Evolutionary conservation across 2,888 invertebrate genomes (phyloP), one percentile per base, ranked within the genome.

Genomic region (Laothoe populi): DNA sequence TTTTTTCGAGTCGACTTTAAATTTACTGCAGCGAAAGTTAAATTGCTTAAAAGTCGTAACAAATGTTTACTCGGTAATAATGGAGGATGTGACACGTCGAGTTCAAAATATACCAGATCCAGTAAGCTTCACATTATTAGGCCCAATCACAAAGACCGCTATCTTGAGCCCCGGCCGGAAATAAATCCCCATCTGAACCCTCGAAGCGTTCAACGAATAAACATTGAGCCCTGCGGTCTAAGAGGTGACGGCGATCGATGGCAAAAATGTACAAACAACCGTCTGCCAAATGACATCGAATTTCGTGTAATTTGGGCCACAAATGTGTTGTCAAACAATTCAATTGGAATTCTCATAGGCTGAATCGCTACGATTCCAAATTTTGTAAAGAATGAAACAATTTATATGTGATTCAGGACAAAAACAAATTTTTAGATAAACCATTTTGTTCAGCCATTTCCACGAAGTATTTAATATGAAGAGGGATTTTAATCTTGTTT

Each of bases 181-280:
- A 86, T 87, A 87, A 89, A 87, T 86, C 82, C 80, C 70, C 70
- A 81, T 82, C 80, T 77, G 74, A 81, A 83, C 80, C 84, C 82
- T 76, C 74, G 74, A 71, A 78, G 78, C 79, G 79, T 79, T 82
- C 78, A 70, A 68, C 78, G 75, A 84, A 84, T 84, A 88, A 87
- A 87, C 84, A 86, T 82, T 80, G 83, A 73, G 84, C 84, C 86
- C 82, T 80, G 83, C 73, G 84, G 85, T 74, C 77, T 68, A 73
- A 66, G 71, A 76, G 74, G 75, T 72, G 72, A 72, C 75, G 73
- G 69, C 70, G 80, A 82, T 83, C 83, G 78, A 83, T 81, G 79
- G 79, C 79, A 79, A 79, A 79, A 84, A 83, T 79, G 82, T 73
- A 79, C 73, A 75, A 70, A 75, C 77, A 77, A 80, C 74, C 70